These are phyloP conservation scores for Hemicentrotus pulcherrimus DNA, from an alignment of 35 echinoderm and acorn worm genomes.

Conservation along the genomic window DNA sequence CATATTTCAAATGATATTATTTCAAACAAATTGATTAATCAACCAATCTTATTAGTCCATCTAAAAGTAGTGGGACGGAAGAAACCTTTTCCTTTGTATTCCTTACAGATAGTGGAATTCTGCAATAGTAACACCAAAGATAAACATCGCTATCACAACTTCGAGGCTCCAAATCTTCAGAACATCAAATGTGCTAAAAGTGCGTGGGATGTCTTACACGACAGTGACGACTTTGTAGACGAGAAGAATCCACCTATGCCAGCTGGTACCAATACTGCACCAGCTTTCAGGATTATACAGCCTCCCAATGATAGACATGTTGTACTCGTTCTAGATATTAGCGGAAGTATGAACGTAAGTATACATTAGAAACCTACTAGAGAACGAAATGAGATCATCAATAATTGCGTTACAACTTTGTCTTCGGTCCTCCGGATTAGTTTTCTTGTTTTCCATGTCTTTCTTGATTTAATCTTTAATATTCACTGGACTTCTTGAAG, in stretches of 20 bases:
- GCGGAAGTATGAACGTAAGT: neutral
- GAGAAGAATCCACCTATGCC: neutral
- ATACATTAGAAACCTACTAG: neutral
- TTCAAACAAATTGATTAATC: too few relatives aligned
- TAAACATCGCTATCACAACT: neutral
- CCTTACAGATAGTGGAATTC: neutral
- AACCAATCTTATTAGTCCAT: too few relatives aligned
- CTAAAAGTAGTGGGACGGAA: too few relatives aligned
- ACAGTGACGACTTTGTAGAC: neutral
- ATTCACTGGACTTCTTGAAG: too few relatives aligned
- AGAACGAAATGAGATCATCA: too few relatives aligned
- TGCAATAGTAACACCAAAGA: neutral
- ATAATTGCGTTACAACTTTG: too few relatives aligned
- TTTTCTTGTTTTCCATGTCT: too few relatives aligned
- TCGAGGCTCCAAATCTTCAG: neutral
- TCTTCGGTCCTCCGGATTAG: too few relatives aligned
- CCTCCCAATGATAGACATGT: neutral
- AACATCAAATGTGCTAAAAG: neutral
- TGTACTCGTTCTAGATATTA: conserved; percentile 19
- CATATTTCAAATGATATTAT: too few relatives aligned
- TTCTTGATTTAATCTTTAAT: too few relatives aligned
- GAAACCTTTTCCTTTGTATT: neutral
- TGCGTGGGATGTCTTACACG: neutral
- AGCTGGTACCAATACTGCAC: neutral
- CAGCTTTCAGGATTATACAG: neutral